Evolutionary conservation across 2,113 vertebrate species (phyloP).

Genomic region (Motacilla alba): DNA sequence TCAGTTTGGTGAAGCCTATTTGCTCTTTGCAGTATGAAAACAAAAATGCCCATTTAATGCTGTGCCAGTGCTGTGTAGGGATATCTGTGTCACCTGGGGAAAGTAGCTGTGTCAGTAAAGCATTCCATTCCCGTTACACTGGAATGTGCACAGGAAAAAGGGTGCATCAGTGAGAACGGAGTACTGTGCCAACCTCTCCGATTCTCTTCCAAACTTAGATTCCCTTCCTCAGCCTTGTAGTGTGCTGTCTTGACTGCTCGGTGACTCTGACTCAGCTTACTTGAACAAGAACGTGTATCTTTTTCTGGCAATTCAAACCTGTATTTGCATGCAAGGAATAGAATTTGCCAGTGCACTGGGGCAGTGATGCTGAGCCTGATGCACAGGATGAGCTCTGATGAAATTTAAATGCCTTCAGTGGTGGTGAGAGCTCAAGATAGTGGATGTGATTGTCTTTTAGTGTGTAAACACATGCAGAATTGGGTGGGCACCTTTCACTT

Average conservation of each 20-base stretch:
- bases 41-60: neutral
- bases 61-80: neutral
- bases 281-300: fast-evolving
- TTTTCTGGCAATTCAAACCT: neutral
- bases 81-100: neutral
- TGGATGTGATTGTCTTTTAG: neutral
- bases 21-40: neutral
- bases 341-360: neutral
- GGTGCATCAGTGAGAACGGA: neutral
- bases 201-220: neutral
- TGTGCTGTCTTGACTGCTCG: neutral
- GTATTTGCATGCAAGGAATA: neutral
- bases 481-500: neutral
- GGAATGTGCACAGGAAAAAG: neutral
- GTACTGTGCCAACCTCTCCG: neutral
- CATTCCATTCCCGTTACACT: neutral
- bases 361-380: neutral
- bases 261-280: neutral
- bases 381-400: neutral
- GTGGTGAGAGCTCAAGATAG: neutral
- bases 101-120: fast-evolving
- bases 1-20: neutral
- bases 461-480: fast-evolving
- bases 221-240: neutral
- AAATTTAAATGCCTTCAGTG: neutral